These are phyloP conservation scores for Cossypha polioptera DNA, from an alignment of 2,797 vertebrate genomes.

Conservation along the genomic window DNA sequence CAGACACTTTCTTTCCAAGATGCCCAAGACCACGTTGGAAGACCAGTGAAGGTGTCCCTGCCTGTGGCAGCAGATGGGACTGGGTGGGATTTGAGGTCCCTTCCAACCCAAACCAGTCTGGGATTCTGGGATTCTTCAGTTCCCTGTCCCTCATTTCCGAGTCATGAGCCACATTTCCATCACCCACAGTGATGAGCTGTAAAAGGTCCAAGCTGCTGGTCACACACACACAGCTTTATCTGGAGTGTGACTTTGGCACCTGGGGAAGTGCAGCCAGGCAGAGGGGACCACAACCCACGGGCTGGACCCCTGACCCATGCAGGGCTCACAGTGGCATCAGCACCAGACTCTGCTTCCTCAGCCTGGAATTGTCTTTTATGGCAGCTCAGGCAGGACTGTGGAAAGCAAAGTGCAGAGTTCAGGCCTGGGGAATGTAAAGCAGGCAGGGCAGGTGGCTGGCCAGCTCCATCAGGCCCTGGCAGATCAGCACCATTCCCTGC, in stretches of 20 bases:
- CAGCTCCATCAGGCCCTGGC: background rate
- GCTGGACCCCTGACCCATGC: fast-evolving
- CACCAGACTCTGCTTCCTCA: background rate
- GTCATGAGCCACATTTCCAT: no score
- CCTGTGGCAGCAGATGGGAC: background rate
- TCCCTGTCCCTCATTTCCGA: background rate
- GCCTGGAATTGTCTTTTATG: background rate
- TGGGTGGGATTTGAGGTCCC: background rate
- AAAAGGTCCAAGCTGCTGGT: background rate
- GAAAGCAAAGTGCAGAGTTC: background rate
- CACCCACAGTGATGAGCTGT: fast-evolving
- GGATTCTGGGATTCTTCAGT: background rate
- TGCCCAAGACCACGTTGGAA: background rate
- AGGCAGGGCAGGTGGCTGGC: background rate
- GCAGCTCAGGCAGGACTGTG: background rate
- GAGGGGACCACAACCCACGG: background rate
- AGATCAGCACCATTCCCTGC: fast-evolving
- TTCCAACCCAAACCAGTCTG: background rate
- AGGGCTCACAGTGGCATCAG: fast-evolving
- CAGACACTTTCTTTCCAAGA: background rate
- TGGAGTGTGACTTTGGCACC: background rate
- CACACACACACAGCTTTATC: background rate
- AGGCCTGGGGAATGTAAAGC: background rate
- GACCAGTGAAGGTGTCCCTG: background rate
- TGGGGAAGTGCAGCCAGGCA: background rate